Conservation (phyloP, 1,140 invertebrate species). For the Zaprionus tsacasi region DNA sequence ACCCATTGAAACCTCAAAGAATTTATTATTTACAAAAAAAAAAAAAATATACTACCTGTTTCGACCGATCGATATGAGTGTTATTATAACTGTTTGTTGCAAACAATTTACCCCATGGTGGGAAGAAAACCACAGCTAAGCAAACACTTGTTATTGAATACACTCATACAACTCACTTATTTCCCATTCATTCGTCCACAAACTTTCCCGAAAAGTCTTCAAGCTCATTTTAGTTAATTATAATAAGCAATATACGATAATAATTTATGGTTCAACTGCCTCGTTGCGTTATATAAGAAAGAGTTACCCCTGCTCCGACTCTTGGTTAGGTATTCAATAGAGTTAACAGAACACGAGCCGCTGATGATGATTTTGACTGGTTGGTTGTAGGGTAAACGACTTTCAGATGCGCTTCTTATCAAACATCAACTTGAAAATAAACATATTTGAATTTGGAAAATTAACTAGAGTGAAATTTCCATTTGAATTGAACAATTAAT, state of each 20-base stretch:
- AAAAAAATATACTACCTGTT: too few relatives aligned
- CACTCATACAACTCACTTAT: background rate
- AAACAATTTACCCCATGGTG: too few relatives aligned
- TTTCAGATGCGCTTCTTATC: background rate
- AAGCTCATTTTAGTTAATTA: constrained; percentile 28
- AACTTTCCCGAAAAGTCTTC: constrained; percentile 10
- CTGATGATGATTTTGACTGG: constrained; percentile 11
- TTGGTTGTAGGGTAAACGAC: background rate
- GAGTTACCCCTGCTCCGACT: too few relatives aligned
- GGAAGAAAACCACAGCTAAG: too few relatives aligned
- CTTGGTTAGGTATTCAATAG: background rate
- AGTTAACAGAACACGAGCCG: constrained; percentile 28
- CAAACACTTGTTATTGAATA: too few relatives aligned
- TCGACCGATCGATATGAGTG: too few relatives aligned
- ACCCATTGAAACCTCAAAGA: too few relatives aligned
- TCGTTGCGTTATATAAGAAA: background rate
- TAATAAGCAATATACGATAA: constrained; percentile 14
- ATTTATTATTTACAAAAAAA: too few relatives aligned
- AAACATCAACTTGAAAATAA: too few relatives aligned
- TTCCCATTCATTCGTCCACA: background rate
- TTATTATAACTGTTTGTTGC: too few relatives aligned
- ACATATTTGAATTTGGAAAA: background rate
- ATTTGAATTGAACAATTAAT: background rate
- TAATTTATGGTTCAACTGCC: constrained; percentile 1
- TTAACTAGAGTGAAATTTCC: background rate